Percentiles rank a stretch among this genome's conserved stretches.
Conservation (phyloP, 2,113 vertebrate species). For the Aepyceros melampus region DNA sequence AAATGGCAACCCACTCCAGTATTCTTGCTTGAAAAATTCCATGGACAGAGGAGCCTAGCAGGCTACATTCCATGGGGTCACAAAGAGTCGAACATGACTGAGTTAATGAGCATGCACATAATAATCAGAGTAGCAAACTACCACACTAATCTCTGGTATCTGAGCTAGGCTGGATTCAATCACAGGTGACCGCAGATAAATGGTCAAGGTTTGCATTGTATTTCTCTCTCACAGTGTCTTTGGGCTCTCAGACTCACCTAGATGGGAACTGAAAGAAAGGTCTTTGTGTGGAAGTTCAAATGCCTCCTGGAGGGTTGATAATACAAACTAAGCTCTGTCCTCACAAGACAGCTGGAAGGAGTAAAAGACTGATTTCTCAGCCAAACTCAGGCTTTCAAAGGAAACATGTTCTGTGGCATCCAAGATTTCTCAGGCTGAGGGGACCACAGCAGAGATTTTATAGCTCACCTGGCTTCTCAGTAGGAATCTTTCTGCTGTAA, state of each 20-base stretch:
- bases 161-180: neutral
- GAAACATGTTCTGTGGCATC: too few species aligned
- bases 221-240: rapidly evolving
- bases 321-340: neutral
- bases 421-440: neutral
- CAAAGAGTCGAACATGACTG: too few species aligned
- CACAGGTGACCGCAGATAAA: neutral
- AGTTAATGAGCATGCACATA: too few species aligned
- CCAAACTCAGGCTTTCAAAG: too few species aligned
- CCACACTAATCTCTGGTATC: too few species aligned
- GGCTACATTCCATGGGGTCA: too few species aligned
- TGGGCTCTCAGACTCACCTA: neutral
- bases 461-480: too few species aligned
- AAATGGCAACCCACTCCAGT: too few species aligned
- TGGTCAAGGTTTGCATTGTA: neutral
- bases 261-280: neutral
- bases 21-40: too few species aligned
- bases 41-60: too few species aligned
- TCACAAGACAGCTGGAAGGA: neutral
- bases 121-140: neutral
- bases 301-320: too few species aligned
- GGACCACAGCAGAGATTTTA: neutral
- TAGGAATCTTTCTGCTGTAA: too few species aligned
- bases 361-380: neutral
- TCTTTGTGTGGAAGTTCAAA: neutral